phyloP scores from a whole-genome alignment of 1,140 invertebrate species.

The Thereuonema tuberculata region DNA sequence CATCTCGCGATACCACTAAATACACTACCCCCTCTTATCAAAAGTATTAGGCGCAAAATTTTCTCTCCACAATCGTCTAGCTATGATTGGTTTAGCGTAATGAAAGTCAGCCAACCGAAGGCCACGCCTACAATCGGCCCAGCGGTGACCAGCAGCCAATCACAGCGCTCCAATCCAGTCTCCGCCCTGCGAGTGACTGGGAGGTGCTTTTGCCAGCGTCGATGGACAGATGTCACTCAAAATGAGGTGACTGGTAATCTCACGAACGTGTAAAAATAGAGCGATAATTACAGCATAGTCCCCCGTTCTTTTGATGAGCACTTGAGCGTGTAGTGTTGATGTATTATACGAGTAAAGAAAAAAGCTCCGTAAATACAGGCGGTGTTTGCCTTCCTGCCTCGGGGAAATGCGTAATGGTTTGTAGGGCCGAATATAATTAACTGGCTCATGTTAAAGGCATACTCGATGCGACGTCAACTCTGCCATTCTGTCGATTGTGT shows the following conservation, averaged over 20 bases:
- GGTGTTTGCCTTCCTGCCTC: background rate
- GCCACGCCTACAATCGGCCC: background rate
- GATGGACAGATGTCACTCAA: background rate
- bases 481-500: background rate
- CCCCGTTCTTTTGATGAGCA: constrained; percentile 11
- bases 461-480: background rate
- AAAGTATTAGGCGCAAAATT: background rate
- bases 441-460: background rate
- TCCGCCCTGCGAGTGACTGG: background rate
- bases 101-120: background rate
- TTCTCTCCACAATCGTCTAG: background rate
- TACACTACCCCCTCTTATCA: background rate
- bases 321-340: constrained; percentile 11
- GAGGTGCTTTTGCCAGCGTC: background rate
- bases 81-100: background rate
- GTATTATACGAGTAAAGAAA: constrained; percentile 5
- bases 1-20: background rate
- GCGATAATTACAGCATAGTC: constrained; percentile 8
- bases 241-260: background rate
- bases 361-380: background rate
- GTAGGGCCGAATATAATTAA: background rate
- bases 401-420: background rate
- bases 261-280: constrained; percentile 9
- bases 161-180: background rate
- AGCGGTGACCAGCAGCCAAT: background rate